Conservation (phyloP, 2,888 invertebrate genomes). For the Ptilodon capucinus region DNA sequence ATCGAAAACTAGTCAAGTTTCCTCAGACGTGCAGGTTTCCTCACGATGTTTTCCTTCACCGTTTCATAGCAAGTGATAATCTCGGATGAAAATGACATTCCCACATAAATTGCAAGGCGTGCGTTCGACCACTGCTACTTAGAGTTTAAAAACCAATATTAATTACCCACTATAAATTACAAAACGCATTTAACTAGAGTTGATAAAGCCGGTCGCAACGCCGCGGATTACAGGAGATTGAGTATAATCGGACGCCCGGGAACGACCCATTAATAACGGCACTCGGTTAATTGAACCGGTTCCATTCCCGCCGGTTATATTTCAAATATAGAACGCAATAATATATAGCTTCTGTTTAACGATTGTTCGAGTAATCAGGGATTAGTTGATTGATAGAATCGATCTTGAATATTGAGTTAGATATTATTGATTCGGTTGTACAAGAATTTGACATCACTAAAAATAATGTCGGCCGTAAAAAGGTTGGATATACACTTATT, state of each 20-base stretch:
- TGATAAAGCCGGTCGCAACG: conserved; percentile 40
- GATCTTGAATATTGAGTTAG: conserved; percentile 9
- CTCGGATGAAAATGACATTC: too few species aligned
- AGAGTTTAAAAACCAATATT: not conserved
- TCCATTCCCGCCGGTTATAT: conserved; percentile 65
- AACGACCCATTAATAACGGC: conserved; percentile 75
- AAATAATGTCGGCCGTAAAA: too few species aligned
- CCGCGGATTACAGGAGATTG: conserved; percentile 78
- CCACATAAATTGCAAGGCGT: too few species aligned
- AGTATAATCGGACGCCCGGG: conserved; percentile 73
- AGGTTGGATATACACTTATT: too few species aligned
- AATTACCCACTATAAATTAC: not conserved
- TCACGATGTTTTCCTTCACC: too few species aligned
- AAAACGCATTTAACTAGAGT: conserved; percentile 18
- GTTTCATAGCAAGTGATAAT: too few species aligned
- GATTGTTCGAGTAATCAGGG: conserved; percentile 34
- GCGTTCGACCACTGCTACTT: too few species aligned
- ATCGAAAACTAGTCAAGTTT: too few species aligned
- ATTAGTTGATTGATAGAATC: conserved; percentile 26
- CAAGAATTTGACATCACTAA: too few species aligned
- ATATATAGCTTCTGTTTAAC: conserved; percentile 35
- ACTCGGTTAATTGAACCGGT: conserved; percentile 75
- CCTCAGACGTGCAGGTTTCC: too few species aligned
- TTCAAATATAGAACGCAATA: conserved; percentile 65
- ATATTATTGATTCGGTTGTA: too few species aligned